These are phyloP conservation scores for Knipowitschia caucasica DNA, from an alignment of 2,797 vertebrate genomes.

Conservation along the genomic window DNA sequence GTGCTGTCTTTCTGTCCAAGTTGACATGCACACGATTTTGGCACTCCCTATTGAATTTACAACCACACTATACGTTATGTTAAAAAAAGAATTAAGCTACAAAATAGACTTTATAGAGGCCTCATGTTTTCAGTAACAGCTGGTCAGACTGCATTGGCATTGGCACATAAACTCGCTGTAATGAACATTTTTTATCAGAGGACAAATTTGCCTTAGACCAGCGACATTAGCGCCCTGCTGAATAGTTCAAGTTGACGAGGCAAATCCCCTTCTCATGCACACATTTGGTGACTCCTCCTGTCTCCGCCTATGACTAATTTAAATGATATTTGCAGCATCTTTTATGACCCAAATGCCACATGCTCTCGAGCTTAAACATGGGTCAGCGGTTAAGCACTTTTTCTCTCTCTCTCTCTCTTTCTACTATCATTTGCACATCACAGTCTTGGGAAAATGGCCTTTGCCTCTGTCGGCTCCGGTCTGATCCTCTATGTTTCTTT, in stretches of 20 bases:
- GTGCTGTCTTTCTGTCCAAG: too few species aligned
- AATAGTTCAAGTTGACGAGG: constrained; percentile 41
- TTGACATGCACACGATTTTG: too few species aligned
- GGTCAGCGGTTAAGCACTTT: constrained; percentile 52
- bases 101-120: constrained; percentile 33
- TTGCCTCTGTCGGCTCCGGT: constrained; percentile 33
- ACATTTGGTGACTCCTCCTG: constrained; percentile 18
- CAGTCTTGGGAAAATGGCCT: constrained; percentile 27
- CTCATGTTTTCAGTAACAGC: constrained; percentile 31
- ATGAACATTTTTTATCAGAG: constrained; percentile 18
- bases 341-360: constrained; percentile 32
- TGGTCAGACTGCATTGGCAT: constrained; percentile 29
- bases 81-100: constrained; percentile 30
- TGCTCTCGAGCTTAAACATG: constrained; percentile 44
- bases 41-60: too few species aligned
- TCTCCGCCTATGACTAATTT: constrained; percentile 8
- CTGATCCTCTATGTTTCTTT: constrained; percentile 23
- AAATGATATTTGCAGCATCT: constrained; percentile 20
- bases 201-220: constrained; percentile 10
- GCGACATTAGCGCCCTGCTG: constrained; percentile 9
- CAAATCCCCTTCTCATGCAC: constrained; percentile 3
- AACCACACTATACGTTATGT: too few species aligned
- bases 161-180: constrained; percentile 30
- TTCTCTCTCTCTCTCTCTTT: background rate
- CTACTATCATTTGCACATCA: constrained; percentile 43